Conservation (phyloP, 2,888 invertebrate species). For the Rhagonycha fulva region DNA sequence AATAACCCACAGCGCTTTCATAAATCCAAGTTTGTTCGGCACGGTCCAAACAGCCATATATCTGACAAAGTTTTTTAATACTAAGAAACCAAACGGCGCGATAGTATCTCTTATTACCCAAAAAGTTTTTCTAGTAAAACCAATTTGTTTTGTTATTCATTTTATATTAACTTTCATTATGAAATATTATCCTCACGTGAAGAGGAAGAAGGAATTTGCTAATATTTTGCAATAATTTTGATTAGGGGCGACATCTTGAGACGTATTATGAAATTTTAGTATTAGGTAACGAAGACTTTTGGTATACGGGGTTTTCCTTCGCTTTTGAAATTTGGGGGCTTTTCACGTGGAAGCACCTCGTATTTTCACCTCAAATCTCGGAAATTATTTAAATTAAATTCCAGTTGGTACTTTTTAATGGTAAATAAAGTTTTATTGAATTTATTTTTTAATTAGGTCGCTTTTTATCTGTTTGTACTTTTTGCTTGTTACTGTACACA, state of each 20-base stretch:
- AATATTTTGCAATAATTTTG: background rate
- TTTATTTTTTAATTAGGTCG: background rate
- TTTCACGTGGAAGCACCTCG: background rate
- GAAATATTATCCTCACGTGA: background rate
- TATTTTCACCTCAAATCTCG: background rate
- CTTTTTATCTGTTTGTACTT: background rate
- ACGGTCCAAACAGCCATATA: constrained; percentile 45
- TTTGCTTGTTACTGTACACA: constrained; percentile 12
- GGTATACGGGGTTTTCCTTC: background rate
- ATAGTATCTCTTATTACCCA: constrained; percentile 43
- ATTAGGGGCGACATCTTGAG: background rate
- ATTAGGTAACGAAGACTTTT: background rate
- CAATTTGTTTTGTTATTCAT: constrained; percentile 33
- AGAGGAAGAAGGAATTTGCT: background rate
- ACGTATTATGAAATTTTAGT: background rate
- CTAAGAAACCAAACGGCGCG: constrained; percentile 41
- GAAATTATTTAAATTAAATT: background rate
- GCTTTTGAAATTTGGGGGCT: too few species aligned
- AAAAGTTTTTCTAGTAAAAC: constrained; percentile 46
- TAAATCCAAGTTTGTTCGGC: constrained; percentile 43
- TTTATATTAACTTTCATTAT: background rate
- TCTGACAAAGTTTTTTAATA: constrained; percentile 51
- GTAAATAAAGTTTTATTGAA: background rate
- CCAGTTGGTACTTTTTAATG: background rate
- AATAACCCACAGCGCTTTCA: constrained; percentile 46